Evolutionary conservation across 2,888 invertebrate species (phyloP), one percentile per base, ranked within the genome.

Genomic region (Arrhopalites spinosus): DNA sequence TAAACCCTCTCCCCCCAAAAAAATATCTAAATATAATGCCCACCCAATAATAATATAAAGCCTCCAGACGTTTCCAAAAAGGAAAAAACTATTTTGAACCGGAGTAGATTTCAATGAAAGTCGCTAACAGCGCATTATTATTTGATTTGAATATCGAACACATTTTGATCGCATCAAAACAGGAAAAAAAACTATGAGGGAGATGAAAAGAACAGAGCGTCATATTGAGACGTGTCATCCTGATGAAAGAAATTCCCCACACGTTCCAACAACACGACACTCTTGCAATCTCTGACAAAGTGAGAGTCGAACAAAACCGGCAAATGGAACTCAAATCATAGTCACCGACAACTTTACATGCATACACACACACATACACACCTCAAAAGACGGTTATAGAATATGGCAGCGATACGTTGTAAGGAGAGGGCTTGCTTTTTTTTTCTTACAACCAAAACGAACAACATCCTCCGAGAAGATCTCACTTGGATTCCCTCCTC

Each of bases 71-170:
- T 8, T 20, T 53, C n/a, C 53, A 20, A 53, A 20, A 53, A 5
- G 53, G 23, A 23, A 15, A 20, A 23, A 8, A 53, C n/a, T 53
- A 17, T 17, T 17, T 8, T 8, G 53, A 53, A 7, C 11, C 36
- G 20, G 23, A 53, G 23, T 53, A 53, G 20, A 53, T 53, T 53
- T 53, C n/a, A n/a, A 53, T 53, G 53, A 53, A 53, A 53, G 53
- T 53, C 23, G 53, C 53, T n/a, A 53, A 53, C 27, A 29, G 30
- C 17, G 45, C 25, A 23, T 68, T 73, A 73, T 76, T 73, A 76
- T 77, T 77, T 77, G 70, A 77, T 77, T 77, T 77, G 77, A 77
- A 77, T 77, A 77, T 71, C 74, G 67, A 59, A 68, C 77, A 77
- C 68, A 67, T 75, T 77, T 77, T 77, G 72, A 77, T 77, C 64